Evolutionary conservation across 2,888 invertebrate species (phyloP).

Genomic region (Acleris cristana): DNA sequence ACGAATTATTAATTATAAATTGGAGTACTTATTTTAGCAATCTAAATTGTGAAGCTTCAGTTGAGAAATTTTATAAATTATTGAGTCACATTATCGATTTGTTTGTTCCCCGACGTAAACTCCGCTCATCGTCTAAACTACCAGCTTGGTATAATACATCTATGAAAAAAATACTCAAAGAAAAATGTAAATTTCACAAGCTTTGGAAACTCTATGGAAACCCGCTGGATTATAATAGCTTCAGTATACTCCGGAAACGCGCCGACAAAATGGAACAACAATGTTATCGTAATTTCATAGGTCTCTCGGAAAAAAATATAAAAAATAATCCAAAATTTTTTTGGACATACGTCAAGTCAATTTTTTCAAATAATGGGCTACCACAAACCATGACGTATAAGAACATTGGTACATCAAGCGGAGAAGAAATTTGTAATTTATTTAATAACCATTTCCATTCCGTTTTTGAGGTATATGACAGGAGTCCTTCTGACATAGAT

Average conservation of each 20-base stretch:
- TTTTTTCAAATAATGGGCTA: conserved; percentile 8
- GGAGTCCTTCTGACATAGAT: not conserved
- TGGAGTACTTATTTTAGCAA: not conserved
- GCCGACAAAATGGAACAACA: not conserved
- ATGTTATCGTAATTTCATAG: not conserved
- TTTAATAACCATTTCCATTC: conserved; percentile 8
- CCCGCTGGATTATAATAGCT: conserved; percentile 8
- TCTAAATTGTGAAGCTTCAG: not conserved
- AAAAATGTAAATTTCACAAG: too few relatives aligned
- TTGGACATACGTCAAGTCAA: conserved; percentile 5
- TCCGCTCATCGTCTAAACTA: not conserved
- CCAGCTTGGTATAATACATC: not conserved
- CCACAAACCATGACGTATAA: not conserved
- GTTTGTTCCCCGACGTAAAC: not conserved
- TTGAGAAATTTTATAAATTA: not conserved
- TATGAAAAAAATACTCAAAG: not conserved
- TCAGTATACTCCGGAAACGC: conserved; percentile 5
- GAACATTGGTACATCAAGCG: not conserved
- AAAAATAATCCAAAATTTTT: conserved; percentile 11
- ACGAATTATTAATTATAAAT: not conserved
- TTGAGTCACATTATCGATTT: not conserved
- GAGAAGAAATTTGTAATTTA: conserved; percentile 2
- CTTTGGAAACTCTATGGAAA: not conserved
- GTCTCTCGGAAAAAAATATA: conserved; percentile 9
- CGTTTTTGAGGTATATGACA: conserved; percentile 8